Percentiles rank a stretch among this genome's conserved stretches.
phyloP scores from a whole-genome alignment of 2,113 vertebrate genomes.

The Butorides virescens region DNA sequence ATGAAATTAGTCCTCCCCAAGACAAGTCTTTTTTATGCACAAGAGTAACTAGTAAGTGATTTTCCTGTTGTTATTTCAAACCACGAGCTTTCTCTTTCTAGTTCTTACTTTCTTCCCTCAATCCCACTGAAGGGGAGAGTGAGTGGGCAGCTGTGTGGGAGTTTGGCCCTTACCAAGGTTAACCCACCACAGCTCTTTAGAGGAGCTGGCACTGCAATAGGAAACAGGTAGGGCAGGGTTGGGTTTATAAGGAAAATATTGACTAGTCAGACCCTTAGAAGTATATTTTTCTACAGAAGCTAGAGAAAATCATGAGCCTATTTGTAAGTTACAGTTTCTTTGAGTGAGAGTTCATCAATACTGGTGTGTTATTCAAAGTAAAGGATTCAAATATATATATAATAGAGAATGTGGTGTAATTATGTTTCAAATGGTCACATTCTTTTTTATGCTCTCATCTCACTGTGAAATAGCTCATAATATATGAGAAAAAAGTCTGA shows the following conservation, averaged over 20 bases:
- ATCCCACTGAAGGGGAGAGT: neutral
- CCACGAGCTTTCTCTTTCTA: neutral
- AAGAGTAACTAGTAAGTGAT: neutral
- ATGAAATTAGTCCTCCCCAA: neutral
- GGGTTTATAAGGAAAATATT: neutral
- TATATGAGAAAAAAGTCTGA: neutral
- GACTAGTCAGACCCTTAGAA: neutral
- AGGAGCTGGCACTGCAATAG: neutral
- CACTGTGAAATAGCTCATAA: neutral
- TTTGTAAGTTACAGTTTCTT: neutral
- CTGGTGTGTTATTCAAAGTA: neutral
- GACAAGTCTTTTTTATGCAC: neutral
- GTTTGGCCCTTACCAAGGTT: neutral
- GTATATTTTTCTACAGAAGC: neutral
- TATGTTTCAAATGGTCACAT: neutral
- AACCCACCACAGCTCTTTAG: neutral
- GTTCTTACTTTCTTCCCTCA: neutral
- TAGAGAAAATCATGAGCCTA: neutral
- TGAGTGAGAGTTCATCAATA: neutral
- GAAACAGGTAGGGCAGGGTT: neutral
- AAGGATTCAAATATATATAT: neutral
- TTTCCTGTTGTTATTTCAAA: neutral
- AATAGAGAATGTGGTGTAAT: neutral
- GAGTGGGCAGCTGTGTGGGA: neutral
- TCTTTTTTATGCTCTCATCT: neutral